A percentile compares a stretch with the other conserved stretches of the same genome.
Conservation (phyloP, 2,113 vertebrate genomes). For the Poeciliopsis turrubarensis region DNA sequence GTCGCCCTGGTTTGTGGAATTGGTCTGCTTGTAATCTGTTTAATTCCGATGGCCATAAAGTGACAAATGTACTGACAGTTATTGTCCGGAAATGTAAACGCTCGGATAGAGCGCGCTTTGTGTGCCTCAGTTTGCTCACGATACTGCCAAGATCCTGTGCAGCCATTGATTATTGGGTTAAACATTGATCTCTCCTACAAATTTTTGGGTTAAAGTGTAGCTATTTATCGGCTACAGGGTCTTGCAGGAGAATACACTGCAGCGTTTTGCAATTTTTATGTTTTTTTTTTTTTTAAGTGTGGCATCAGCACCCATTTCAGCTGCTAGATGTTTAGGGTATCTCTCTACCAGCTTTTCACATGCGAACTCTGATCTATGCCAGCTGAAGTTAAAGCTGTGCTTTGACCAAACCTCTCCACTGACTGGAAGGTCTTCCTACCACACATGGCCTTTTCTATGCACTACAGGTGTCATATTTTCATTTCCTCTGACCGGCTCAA, state of each 20-base stretch:
- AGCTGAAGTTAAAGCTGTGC: no score
- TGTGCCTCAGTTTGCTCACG: slow-evolving; percentile 25
- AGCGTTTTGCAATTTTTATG: background rate
- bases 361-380: no score
- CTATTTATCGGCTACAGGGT: slow-evolving; percentile 27
- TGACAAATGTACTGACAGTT: slow-evolving; percentile 65
- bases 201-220: slow-evolving; percentile 30
- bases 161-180: slow-evolving; percentile 48
- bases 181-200: slow-evolving; percentile 54
- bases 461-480: no score
- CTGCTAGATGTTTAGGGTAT: no score
- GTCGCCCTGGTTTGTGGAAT: slow-evolving; percentile 59
- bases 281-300: background rate
- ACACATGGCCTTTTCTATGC: no score
- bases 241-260: background rate
- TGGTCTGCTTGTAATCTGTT: slow-evolving; percentile 71
- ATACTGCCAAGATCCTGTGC: background rate
- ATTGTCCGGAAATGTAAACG: slow-evolving; percentile 32
- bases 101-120: slow-evolving; percentile 29
- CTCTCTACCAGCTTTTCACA: no score
- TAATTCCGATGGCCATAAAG: slow-evolving; percentile 48
- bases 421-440: no score
- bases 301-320: background rate
- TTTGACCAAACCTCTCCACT: no score
- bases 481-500: no score